Conservation (phyloP, 30 jellyfish, hydroid and myxozoan genomes). For the Pelagia noctiluca region DNA sequence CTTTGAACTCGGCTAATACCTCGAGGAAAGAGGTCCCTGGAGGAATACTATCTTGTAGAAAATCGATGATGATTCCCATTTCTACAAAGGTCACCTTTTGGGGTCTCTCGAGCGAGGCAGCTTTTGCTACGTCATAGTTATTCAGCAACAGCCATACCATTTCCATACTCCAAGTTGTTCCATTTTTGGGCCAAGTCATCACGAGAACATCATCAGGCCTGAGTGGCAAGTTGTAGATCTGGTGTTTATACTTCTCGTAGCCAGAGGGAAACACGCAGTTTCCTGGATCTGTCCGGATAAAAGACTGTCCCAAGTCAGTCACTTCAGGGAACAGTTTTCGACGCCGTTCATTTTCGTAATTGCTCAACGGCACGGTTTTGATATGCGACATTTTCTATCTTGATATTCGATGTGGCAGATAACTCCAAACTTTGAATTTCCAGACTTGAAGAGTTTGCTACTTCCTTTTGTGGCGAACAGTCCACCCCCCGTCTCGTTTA, state of each 20-base stretch:
- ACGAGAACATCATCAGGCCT: constrained; percentile 29
- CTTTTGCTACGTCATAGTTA: constrained; percentile 19
- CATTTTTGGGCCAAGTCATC: constrained; percentile 25
- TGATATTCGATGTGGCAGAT: no score
- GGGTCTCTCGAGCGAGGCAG: no score
- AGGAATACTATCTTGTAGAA: no score
- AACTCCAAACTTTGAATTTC: no score
- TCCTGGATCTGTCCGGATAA: constrained; percentile 6
- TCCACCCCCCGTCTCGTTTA: no score
- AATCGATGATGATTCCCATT: no score
- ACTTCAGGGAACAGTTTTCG: background rate
- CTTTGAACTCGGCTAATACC: background rate
- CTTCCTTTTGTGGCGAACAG: no score
- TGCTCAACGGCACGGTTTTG: background rate
- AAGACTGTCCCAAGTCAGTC: background rate
- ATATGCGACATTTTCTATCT: constrained; percentile 33
- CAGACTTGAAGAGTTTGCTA: no score
- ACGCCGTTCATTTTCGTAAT: background rate
- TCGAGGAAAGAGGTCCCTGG: no score
- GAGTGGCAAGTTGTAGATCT: background rate
- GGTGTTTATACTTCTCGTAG: constrained; percentile 6
- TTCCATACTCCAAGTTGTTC: constrained; percentile 55
- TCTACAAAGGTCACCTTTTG: no score
- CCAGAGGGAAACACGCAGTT: background rate
- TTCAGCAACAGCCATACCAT: constrained; percentile 46